Base-by-base conservation (phyloP, 2,797 vertebrate species). In the Acanthopagrus latus region DNA sequence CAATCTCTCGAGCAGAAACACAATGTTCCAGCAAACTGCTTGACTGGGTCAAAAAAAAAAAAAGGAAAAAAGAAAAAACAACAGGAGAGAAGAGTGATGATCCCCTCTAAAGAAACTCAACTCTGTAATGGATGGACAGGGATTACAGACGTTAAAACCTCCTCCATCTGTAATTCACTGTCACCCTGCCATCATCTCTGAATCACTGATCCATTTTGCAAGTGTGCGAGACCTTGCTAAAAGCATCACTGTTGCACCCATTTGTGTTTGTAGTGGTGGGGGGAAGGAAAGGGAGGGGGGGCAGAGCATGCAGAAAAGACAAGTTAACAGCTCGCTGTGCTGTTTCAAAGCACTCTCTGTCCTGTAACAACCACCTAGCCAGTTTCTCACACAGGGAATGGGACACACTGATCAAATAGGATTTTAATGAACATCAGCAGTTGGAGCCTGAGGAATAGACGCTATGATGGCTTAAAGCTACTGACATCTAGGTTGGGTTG, bases 151-250 rank as follows among this genome's bases (percentile, higher is more conserved):
- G 90, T 92, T 94, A 94, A 94, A 93, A 90, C 91, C 89, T 92
- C 89, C 92, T 91, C 93, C 91, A 93, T 94, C 94, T 94, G 92
- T 94, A 94, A 93, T 94, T 94, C 92, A 94, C 91, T 87, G 92
- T 94, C 92, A 92, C 91, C 90, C 91, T 89, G 89, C 92, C 89
- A 92, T 93, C 92, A 93, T 93, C 92, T 93, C 87, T 93, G 92
- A 93, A 94, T 94, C 92, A 90, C 92, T 92, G 93, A 94, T 94
- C 92, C 91, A 93, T 93, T 94, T 92, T 91, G 89, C 92, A 93
- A 94, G 90, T 92, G 91, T 92, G 87, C 69, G 82, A 92, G 93
- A 93, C 92, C 93, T 92, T 90, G 91, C 94, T 94, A 93, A 94
- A 94, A 94, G 92, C 93, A 93, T 92, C 91, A 86, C 88, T 88